A percentile compares a stretch with the other conserved stretches of the same genome.
phyloP scores from a whole-genome alignment of 2,797 vertebrate genomes.

The Gallinago solitaria region DNA sequence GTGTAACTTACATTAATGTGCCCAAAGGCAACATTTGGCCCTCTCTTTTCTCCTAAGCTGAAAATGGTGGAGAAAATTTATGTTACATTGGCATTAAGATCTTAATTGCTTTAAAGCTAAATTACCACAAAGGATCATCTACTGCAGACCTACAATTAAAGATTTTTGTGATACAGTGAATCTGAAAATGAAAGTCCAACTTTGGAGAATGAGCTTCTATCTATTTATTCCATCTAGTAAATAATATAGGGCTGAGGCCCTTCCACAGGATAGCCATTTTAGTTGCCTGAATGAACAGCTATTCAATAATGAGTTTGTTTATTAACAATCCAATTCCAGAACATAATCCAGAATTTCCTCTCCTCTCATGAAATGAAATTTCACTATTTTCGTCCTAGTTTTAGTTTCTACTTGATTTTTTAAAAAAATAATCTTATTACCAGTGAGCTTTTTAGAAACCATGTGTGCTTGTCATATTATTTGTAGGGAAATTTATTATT shows the following conservation, averaged over 20 bases:
- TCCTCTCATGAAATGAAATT: not conserved
- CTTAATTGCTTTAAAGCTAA: constrained; percentile 2
- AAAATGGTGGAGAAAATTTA: not conserved
- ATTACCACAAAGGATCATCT: not conserved
- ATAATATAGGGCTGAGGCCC: not conserved
- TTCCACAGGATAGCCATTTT: not conserved
- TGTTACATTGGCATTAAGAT: not conserved
- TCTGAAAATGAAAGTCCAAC: not conserved
- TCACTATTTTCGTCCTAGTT: not conserved
- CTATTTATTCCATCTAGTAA: not conserved
- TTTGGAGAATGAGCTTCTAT: not conserved
- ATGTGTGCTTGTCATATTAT: not conserved
- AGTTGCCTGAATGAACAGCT: not conserved
- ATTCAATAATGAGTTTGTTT: not conserved
- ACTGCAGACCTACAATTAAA: not conserved
- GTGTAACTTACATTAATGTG: not conserved
- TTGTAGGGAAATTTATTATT: not conserved
- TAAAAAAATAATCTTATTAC: not conserved
- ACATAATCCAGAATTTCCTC: not conserved
- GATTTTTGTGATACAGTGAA: not conserved
- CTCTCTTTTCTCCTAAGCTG: not conserved
- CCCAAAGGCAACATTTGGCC: not conserved
- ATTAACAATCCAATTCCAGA: not conserved
- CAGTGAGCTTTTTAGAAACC: not conserved
- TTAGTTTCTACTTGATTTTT: not conserved